Percentiles rank a stretch among this genome's conserved stretches.
Conservation (phyloP, 2,113 vertebrate species). For the Polypterus senegalus region DNA sequence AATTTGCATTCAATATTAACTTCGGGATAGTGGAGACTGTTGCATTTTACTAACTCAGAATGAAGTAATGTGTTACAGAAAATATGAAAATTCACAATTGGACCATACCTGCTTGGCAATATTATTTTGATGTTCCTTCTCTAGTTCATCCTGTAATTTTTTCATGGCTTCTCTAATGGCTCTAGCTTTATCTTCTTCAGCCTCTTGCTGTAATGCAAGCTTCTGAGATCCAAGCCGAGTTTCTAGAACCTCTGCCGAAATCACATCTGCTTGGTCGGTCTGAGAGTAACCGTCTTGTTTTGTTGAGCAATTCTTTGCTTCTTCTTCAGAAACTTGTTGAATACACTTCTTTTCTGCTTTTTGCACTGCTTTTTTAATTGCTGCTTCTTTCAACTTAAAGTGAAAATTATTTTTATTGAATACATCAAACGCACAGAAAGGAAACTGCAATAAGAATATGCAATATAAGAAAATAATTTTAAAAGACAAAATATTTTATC, state of each 20-base stretch:
- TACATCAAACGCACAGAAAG: too few relatives aligned
- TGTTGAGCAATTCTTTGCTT: constrained; percentile 23
- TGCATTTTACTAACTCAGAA: too few relatives aligned
- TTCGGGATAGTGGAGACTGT: too few relatives aligned
- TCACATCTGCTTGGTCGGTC: constrained; percentile 32
- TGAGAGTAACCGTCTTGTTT: constrained; percentile 47
- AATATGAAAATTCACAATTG: too few relatives aligned
- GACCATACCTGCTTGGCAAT: constrained; percentile 60
- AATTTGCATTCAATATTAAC: too few relatives aligned
- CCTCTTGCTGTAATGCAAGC: constrained; percentile 39
- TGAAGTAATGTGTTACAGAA: too few relatives aligned
- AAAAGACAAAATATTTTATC: too few relatives aligned
- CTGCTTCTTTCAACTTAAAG: constrained; percentile 38
- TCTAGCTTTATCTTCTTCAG: constrained; percentile 35
- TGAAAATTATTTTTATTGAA: neutral
- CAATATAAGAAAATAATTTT: too few relatives aligned
- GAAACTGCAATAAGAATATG: too few relatives aligned
- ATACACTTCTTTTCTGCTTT: constrained; percentile 61
- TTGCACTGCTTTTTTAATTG: constrained; percentile 31
- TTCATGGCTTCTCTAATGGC: constrained; percentile 45
- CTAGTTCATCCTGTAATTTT: constrained; percentile 45
- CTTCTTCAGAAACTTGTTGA: constrained; percentile 34
- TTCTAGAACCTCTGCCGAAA: constrained; percentile 31
- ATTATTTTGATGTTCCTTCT: constrained; percentile 53
- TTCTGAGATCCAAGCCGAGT: constrained; percentile 37